These are phyloP conservation scores for Protaetia brevitarsis DNA, from an alignment of 1,140 invertebrate genomes.

Conservation along the genomic window DNA sequence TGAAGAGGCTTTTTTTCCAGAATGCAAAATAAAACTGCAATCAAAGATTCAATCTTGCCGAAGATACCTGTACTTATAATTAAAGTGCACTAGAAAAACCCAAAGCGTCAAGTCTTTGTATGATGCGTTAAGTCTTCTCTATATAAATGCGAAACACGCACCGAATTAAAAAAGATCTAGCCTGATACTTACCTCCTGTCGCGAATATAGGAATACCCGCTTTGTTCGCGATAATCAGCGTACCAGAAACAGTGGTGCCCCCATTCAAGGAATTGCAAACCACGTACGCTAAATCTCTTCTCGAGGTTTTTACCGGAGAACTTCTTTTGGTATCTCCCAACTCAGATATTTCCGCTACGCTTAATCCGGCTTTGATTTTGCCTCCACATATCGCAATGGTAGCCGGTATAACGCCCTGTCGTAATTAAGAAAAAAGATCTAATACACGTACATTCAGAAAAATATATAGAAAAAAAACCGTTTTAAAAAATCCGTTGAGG, in stretches of 20 bases:
- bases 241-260: constrained; percentile 95
- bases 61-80: too few relatives aligned
- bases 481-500: too few relatives aligned
- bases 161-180: too few relatives aligned
- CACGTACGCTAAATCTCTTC: constrained; percentile 80
- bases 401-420: constrained; percentile 86
- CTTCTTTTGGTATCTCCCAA: constrained; percentile 55
- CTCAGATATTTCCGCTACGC: constrained; percentile 58
- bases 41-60: too few relatives aligned
- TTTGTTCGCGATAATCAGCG: constrained; percentile 78
- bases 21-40: too few relatives aligned
- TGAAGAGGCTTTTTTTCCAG: too few relatives aligned
- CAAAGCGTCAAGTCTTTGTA: too few relatives aligned
- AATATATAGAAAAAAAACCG: too few relatives aligned
- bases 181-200: constrained; percentile 76
- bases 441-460: too few relatives aligned
- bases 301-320: constrained; percentile 72
- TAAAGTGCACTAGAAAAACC: too few relatives aligned
- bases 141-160: too few relatives aligned
- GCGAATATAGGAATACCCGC: constrained; percentile 91
- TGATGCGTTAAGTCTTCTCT: too few relatives aligned
- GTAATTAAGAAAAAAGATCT: neutral
- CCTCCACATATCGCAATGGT: constrained; percentile 89
- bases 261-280: constrained; percentile 73
- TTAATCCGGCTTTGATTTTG: constrained; percentile 77